Evolutionary conservation across 2,888 invertebrate species (phyloP).

Genomic region (Clusia tigrina): DNA sequence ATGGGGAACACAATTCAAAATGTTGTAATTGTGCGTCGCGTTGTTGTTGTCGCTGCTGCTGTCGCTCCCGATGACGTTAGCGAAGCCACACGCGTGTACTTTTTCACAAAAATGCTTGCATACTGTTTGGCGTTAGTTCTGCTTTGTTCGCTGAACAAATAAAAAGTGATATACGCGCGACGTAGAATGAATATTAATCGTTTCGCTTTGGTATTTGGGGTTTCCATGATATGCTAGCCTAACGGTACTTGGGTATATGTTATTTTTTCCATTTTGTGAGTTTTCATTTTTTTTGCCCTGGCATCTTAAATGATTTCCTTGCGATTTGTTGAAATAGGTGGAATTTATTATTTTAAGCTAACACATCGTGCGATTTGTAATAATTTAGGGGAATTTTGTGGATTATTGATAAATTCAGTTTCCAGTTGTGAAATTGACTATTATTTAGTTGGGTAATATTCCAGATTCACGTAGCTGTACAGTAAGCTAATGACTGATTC

Average conservation of each 20-base stretch:
- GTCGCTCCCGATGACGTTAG: no score
- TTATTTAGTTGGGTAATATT: constrained; percentile 11
- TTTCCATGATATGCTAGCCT: constrained; percentile 18
- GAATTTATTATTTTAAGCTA: constrained; percentile 55
- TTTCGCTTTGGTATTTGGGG: constrained; percentile 31
- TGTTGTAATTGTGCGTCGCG: constrained; percentile 53
- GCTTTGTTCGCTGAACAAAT: constrained; percentile 47
- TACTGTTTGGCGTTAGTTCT: constrained; percentile 41
- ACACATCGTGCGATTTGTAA: constrained; percentile 37
- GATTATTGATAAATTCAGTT: constrained; percentile 36
- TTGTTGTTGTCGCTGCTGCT: background rate
- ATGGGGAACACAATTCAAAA: constrained; percentile 52
- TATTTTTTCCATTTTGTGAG: constrained; percentile 15
- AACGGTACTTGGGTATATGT: constrained; percentile 13
- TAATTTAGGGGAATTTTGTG: constrained; percentile 28
- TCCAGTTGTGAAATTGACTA: constrained; percentile 34
- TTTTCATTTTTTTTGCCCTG: constrained; percentile 32
- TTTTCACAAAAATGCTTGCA: constrained; percentile 38
- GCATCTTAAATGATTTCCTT: constrained; percentile 55
- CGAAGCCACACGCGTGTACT: background rate
- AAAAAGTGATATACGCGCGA: constrained; percentile 63
- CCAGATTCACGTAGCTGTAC: no score
- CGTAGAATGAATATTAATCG: constrained; percentile 64
- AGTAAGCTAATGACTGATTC: no score
- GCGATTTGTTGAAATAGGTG: constrained; percentile 51